Evolutionary conservation across 2,888 invertebrate genomes (phyloP), one percentile per base, ranked within the genome.

Genomic region (Spatulosminthurus flaviceps): DNA sequence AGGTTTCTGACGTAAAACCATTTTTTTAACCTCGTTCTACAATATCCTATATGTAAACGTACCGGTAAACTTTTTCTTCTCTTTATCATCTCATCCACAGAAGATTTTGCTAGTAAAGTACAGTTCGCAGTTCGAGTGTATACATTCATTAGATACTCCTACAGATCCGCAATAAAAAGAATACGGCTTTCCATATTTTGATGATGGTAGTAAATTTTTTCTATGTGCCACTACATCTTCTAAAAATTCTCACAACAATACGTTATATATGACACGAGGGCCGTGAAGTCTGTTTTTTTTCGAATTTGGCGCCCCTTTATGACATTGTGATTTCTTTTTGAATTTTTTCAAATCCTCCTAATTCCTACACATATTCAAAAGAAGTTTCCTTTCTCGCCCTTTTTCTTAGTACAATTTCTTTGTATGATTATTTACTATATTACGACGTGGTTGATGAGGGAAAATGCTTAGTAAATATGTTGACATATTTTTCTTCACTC

Each of bases 1-100:
- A 51, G 51, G n/a, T 9, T 51, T n/a, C n/a, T 51, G 51, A 51
- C 51, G 16, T 51, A 51, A 51, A 51, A n/a, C n/a, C 16, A 13
- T 19, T 51, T 51, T 51, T 51, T 51, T 51, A 51, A 51, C 51
- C 51, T 51, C 51, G 51, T 51, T 51, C 51, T 51, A n/a, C n/a
- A n/a, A n/a, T n/a, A n/a, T n/a, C n/a, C n/a, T n/a, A n/a, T n/a
- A 51, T 51, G 5, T 5, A 51, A 51, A 7, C 34, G 34, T 51
- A 51, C 16, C 51, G n/a, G 51, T 4, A 34, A 34, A 51, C n/a
- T 51, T 51, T 51, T 51, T 51, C 51, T n/a, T 51, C 16, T 51
- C 51, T 2, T 51, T 19, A 19, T 51, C 16, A n/a, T n/a, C n/a
- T n/a, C n/a, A n/a, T n/a, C n/a, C n/a, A n/a, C n/a, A n/a, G n/a